These are phyloP conservation scores for Anser brachyrhynchus DNA, from an alignment of 2,113 vertebrate species.

Conservation along the genomic window DNA sequence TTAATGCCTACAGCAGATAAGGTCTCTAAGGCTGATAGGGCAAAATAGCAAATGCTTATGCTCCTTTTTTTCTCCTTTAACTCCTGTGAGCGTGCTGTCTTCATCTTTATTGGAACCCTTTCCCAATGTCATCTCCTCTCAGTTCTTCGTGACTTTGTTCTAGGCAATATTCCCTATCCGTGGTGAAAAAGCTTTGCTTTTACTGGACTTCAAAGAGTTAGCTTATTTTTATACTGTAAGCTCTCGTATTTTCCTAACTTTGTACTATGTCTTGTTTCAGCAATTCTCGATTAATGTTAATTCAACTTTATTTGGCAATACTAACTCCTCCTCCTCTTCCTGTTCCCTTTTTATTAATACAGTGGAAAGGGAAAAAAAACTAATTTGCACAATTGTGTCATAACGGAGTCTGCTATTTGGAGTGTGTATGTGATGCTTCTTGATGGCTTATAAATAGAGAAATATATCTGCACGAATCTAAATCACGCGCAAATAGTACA, in stretches of 20 bases:
- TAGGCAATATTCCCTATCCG: background rate
- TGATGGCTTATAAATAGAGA: background rate
- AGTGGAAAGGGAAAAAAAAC: background rate
- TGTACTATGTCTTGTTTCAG: background rate
- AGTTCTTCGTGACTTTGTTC: background rate
- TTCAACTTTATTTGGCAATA: slow-evolving; percentile 31
- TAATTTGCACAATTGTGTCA: background rate
- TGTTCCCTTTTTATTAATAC: slow-evolving; percentile 49
- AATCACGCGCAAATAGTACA: slow-evolving; percentile 24
- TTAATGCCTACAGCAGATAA: slow-evolving; percentile 1
- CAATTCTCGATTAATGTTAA: slow-evolving; percentile 24
- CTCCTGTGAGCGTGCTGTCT: accelerated
- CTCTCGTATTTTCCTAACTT: background rate
- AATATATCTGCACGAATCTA: background rate
- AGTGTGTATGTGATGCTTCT: background rate
- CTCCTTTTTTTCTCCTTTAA: background rate
- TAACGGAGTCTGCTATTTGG: background rate
- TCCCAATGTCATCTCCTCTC: background rate
- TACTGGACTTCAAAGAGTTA: background rate
- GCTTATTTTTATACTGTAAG: slow-evolving; percentile 2
- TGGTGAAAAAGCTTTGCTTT: background rate
- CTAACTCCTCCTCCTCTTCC: slow-evolving; percentile 21
- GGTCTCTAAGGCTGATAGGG: background rate
- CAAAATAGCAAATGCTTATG: background rate
- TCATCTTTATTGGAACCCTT: background rate